Evolutionary conservation across 1,140 invertebrate genomes (phyloP), one percentile per base, ranked within the genome.

Genomic region (Frieseomelitta varia): DNA sequence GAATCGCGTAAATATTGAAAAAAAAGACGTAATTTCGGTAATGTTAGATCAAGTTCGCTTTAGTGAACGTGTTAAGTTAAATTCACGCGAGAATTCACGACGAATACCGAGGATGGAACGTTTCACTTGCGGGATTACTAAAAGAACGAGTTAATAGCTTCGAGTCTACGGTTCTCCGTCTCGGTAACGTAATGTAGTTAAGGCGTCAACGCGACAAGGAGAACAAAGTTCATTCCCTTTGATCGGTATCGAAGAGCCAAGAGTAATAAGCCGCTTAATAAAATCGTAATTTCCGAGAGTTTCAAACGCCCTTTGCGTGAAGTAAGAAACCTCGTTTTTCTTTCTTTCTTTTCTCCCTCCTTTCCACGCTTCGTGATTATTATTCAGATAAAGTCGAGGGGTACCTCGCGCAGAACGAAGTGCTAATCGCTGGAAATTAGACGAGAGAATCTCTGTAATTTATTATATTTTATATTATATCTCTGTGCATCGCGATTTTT

Each of bases 351-450:
- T 21, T 11, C 47, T 19, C 14, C 10, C 65, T n/a, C 24, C 15
- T 30, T 53, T 51, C 21, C 27, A 24, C 21, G 30, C 19, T n/a
- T 12, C 27, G 1, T 14, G 53, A 21, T 53, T 15, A 3, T 55
- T 79, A 39, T 39, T 47, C 63, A 19, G 30, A 55, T 56, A 39
- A 55, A 56, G 69, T 27, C n/a, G n/a, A 19, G 19, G 24, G 15
- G 30, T 63, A 77, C 24, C 24, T 69, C 51, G 19, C 4, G 21
- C 0, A n/a, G n/a, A 53, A n/a, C 12, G 51, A 55, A 34, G 77
- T 10, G 77, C n/a, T 79, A 79, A 79, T 79, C 15, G 21, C 21
- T 12, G 51, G 4, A 17, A 79, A 79, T 69, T 79, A 79, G 65
- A 8, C 34, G 65, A 12, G 56, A 69, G 56, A 8, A 14, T 30